Evolutionary conservation across 2,797 vertebrate genomes (phyloP).

Genomic region (Anolis apletophallus): DNA sequence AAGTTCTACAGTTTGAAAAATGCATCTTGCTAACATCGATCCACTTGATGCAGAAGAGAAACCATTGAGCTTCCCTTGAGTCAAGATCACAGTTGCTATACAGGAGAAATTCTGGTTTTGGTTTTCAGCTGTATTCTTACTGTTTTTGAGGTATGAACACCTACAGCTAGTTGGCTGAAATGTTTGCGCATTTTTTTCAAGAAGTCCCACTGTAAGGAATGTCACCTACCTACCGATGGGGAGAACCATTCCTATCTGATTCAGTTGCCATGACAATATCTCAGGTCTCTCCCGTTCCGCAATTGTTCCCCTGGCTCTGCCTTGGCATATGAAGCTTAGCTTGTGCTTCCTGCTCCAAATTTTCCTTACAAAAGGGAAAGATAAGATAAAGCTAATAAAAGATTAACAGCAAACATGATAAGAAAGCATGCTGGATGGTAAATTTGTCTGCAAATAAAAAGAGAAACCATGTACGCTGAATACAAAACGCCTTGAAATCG

Average conservation of each 20-base stretch:
- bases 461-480: conserved; percentile 19
- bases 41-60: too few relatives aligned
- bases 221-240: conserved; percentile 14
- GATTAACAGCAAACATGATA: conserved; percentile 46
- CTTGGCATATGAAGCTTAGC: conserved; percentile 16
- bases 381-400: conserved; percentile 55
- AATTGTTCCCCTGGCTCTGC: conserved; percentile 32
- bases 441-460: conserved; percentile 40
- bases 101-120: neutral
- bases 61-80: neutral
- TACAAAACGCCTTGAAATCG: conserved; percentile 35
- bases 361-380: conserved; percentile 42
- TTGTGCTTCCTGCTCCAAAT: conserved; percentile 45
- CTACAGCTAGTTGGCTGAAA: neutral
- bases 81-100: neutral
- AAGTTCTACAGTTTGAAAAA: neutral
- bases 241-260: conserved; percentile 35
- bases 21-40: neutral
- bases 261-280: conserved; percentile 59
- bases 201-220: conserved; percentile 32
- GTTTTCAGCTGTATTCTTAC: neutral
- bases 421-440: conserved; percentile 26
- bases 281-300: conserved; percentile 34
- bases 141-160: neutral
- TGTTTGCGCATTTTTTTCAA: neutral